phyloP scores from a whole-genome alignment of 2,888 invertebrate species.

The Himalopsyche japonica region DNA sequence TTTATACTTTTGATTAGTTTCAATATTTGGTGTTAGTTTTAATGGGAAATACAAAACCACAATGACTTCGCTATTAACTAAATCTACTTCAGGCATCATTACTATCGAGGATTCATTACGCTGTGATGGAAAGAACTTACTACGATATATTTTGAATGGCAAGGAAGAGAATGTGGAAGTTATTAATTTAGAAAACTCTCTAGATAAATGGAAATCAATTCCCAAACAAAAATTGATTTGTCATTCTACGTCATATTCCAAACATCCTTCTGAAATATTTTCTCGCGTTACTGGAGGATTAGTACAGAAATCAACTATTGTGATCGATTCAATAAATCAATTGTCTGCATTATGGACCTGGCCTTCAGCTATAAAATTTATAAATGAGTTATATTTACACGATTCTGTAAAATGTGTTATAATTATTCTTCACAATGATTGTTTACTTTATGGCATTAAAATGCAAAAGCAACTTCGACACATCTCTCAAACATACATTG shows the following conservation, averaged over 20 bases:
- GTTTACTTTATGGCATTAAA: conserved; percentile 51
- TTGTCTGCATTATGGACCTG: conserved; percentile 52
- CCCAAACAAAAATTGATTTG: neutral
- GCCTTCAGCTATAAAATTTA: conserved; percentile 41
- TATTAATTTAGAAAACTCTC: conserved; percentile 19
- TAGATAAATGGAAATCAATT: conserved; percentile 29
- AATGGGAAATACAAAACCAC: neutral
- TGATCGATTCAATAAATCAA: conserved; percentile 56
- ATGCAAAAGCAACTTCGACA: conserved; percentile 54
- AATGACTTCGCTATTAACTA: neutral
- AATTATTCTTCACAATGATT: conserved; percentile 57
- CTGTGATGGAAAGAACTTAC: neutral
- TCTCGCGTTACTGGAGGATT: neutral
- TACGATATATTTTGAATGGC: neutral
- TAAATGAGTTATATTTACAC: conserved; percentile 16
- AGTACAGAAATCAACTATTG: conserved; percentile 46
- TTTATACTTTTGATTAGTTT: no score
- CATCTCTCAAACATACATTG: conserved; percentile 47
- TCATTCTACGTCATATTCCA: conserved; percentile 4
- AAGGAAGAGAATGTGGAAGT: neutral
- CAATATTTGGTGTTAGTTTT: no score
- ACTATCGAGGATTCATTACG: conserved; percentile 16
- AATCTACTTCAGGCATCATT: neutral
- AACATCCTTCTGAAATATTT: neutral
- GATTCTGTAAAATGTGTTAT: conserved; percentile 44